Percentiles rank a stretch among this genome's conserved stretches.
Conservation (phyloP, 2,888 invertebrate genomes). For the Augochlorella aurata region DNA sequence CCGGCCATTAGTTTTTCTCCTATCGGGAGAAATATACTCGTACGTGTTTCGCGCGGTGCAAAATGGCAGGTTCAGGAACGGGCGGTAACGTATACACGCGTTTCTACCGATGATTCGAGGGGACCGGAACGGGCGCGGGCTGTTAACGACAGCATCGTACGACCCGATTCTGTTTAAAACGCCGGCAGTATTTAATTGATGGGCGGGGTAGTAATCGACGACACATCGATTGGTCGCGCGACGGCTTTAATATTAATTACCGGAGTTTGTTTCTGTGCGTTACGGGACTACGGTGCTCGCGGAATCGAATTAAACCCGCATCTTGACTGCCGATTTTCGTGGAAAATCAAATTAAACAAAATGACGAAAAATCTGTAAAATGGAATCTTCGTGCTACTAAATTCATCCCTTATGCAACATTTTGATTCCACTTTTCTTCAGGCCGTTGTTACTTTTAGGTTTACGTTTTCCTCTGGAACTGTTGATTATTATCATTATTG, state of each 20-base stretch:
- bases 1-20: neutral
- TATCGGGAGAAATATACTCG: conserved; percentile 2
- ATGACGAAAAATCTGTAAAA: no score
- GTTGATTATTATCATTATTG: no score
- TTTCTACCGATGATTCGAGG: neutral
- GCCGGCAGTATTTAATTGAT: conserved; percentile 50
- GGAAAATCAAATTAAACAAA: no score
- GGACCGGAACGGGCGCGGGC: neutral
- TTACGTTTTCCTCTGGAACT: no score
- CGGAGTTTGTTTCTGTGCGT: conserved; percentile 20
- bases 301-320: conserved; percentile 47
- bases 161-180: conserved; percentile 48
- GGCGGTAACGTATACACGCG: conserved; percentile 9
- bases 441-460: no score
- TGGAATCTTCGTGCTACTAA: no score
- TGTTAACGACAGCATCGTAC: conserved; percentile 27
- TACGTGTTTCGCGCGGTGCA: neutral
- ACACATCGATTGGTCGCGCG: conserved; percentile 34
- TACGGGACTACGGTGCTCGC: conserved; percentile 19
- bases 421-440: no score
- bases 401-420: no score
- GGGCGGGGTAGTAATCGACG: conserved; percentile 46
- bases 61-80: conserved; percentile 5
- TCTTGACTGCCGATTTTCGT: neutral
- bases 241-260: conserved; percentile 61